Conservation (phyloP, 2,888 invertebrate genomes). For the Apamea crenata region DNA sequence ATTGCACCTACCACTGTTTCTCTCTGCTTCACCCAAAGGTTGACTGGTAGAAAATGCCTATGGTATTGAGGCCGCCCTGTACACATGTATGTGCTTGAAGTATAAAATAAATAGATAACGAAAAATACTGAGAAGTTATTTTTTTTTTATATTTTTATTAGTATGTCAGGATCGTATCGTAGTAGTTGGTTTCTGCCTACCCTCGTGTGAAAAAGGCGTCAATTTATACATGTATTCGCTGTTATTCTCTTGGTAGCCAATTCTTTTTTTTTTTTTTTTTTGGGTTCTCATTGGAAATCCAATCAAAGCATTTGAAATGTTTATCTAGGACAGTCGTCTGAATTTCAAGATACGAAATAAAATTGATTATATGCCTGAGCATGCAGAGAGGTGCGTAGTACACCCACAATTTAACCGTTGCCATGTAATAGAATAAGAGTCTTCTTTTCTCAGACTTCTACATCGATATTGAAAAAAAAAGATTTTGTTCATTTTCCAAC, state of each 20-base stretch:
- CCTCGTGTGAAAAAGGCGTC: no score
- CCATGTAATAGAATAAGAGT: neutral
- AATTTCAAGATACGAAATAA: constrained; percentile 7
- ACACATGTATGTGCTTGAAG: no score
- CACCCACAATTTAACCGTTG: neutral
- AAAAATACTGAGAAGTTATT: neutral
- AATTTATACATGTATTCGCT: neutral
- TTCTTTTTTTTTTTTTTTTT: neutral
- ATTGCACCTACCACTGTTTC: no score
- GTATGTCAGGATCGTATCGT: neutral
- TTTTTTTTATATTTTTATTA: neutral
- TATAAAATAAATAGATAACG: no score
- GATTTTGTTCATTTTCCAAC: neutral
- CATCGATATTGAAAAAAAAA: neutral
- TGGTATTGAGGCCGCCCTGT: no score
- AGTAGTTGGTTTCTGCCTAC: neutral
- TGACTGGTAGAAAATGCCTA: no score
- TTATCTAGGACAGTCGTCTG: neutral
- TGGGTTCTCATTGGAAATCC: neutral
- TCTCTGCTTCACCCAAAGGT: no score
- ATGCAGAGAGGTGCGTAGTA: neutral
- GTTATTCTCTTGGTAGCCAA: neutral
- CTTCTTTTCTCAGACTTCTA: neutral
- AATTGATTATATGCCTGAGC: neutral
- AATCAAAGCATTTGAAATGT: neutral